Conservation (phyloP, 2,888 invertebrate genomes). For the Lydus trimaculatus region DNA sequence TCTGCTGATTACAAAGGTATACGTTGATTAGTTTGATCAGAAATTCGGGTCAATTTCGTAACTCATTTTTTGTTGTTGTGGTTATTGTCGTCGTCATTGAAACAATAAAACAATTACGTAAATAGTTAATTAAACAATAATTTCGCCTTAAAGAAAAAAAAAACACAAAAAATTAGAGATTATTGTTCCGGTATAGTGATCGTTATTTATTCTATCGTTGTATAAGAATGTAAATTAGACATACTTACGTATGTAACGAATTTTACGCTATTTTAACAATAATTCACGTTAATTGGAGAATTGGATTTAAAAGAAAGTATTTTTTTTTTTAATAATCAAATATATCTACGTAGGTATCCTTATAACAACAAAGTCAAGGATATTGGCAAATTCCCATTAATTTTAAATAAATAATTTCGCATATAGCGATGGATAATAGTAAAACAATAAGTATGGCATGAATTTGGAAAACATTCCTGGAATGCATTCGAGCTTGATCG, state of each 20-base stretch:
- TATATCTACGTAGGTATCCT: not conserved
- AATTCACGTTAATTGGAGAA: not conserved
- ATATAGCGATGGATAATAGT: not conserved
- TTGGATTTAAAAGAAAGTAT: not conserved
- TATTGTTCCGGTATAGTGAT: not conserved
- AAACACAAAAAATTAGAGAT: not conserved
- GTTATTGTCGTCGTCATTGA: not conserved
- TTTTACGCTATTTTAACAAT: constrained; percentile 14
- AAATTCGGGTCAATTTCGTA: not conserved
- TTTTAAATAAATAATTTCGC: not conserved
- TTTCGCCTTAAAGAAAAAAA: not conserved
- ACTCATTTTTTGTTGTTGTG: not conserved
- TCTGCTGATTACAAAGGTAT: too few relatives aligned
- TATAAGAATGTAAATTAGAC: constrained; percentile 10
- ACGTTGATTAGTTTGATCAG: not conserved
- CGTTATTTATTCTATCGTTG: not conserved
- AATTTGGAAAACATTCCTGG: not conserved
- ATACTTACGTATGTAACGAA: too few relatives aligned
- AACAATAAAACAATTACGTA: not conserved
- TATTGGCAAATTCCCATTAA: not conserved
- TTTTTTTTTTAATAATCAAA: too few relatives aligned
- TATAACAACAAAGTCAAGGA: not conserved
- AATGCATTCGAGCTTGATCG: not conserved
- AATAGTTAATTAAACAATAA: not conserved
- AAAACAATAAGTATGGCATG: not conserved